Evolutionary conservation across 2,797 vertebrate species (phyloP), one percentile per base, ranked within the genome.

Genomic region (Neosalanx taihuensis): DNA sequence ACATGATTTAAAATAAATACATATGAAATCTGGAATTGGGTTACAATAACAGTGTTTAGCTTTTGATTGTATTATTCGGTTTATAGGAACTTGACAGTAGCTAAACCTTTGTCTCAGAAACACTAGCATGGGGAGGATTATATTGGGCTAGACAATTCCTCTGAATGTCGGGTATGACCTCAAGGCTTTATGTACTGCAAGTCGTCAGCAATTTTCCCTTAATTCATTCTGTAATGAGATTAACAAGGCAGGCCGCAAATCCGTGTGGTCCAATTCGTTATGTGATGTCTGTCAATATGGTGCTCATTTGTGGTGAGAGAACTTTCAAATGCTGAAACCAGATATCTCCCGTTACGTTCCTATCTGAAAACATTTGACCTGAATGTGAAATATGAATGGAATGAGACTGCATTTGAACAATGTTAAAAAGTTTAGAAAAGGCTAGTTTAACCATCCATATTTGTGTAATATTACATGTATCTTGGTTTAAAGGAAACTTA

Each of bases 221-320:
- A 92, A 93, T 92, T 92, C 90, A 91, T 91, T 90, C 87, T 90
- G 80, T 92, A 94, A 92, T 92, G 83, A 90, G 92, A 92, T 94
- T 92, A 92, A 78, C 81, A 80, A 79, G 86, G 86, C 30, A 85
- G 88, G 86, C 87, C 76, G 85, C 82, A 92, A 92, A 91, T 92
- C 91, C 90, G 79, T 81, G 71, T 84, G 86, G 82, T 73, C 87
- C 85, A 89, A 89, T 87, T 85, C 86, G 73, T 7, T n/a, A n/a
- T 31, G 3, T 46, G 3, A 5, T 4, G 5, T 57, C 20, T 9
- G 12, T 20, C 35, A 46, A n/a, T 18, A 13, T n/a, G 46, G 7
- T 66, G 5, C 49, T 46, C 37, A 67, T 56, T 17, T n/a, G 12
- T 46, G 41, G 41, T 12, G 41, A 13, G 41, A 46, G 41, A 12